Evolutionary conservation across 2,797 vertebrate species (phyloP).

Genomic region (Anabas testudineus): DNA sequence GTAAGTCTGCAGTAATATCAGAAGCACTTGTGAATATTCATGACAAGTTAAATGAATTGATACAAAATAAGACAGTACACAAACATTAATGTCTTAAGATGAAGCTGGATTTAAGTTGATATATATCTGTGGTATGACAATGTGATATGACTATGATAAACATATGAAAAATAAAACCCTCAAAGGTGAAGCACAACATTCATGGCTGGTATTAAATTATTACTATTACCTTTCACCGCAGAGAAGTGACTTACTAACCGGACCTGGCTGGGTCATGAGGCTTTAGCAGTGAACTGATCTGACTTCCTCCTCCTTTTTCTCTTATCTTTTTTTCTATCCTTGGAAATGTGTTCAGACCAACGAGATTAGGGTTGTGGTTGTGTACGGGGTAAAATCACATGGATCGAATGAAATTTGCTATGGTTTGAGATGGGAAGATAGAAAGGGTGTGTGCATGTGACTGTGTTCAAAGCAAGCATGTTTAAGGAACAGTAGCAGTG

Average conservation of each 20-base stretch:
- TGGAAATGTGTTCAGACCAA: constrained; percentile 22
- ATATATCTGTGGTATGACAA: background rate
- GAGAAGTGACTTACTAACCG: constrained; percentile 2
- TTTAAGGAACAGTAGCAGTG: constrained; percentile 36
- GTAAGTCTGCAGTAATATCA: background rate
- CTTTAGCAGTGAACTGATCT: constrained; percentile 5
- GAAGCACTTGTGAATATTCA: background rate
- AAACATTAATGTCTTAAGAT: background rate
- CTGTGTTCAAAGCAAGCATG: constrained; percentile 36
- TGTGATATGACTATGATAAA: background rate
- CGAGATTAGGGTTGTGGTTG: background rate
- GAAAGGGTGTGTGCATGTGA: constrained; percentile 29
- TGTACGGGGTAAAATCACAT: constrained; percentile 50
- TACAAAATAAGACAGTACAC: background rate
- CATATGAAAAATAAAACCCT: background rate
- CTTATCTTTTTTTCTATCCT: constrained; percentile 23
- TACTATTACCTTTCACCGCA: background rate
- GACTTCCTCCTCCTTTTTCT: constrained; percentile 11
- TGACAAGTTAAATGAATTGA: background rate
- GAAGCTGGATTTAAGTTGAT: background rate
- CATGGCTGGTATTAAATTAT: background rate
- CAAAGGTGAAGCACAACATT: constrained; percentile 3
- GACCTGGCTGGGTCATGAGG: constrained; percentile 41
- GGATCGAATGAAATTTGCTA: constrained; percentile 67
- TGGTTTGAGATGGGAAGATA: constrained; percentile 45